A percentile compares a stretch with the other conserved stretches of the same genome.
Conservation (phyloP, 64 coral and sea anemone genomes). For the Montipora efflorescens region DNA sequence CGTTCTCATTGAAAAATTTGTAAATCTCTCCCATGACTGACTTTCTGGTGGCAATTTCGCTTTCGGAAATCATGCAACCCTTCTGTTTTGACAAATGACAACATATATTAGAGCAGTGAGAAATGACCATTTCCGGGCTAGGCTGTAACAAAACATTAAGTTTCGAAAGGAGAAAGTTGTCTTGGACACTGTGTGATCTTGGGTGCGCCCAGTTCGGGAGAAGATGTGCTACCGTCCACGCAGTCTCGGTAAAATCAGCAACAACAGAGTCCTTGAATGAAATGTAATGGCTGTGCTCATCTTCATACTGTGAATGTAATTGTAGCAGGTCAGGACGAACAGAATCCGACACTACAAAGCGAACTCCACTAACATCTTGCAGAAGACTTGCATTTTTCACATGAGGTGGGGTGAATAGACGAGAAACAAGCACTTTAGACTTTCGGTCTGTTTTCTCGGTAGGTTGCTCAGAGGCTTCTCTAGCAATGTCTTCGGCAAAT, state of each 20-base stretch:
- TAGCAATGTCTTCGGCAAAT: slow-evolving; percentile 52
- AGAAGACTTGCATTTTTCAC: neutral
- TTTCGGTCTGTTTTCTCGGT: slow-evolving; percentile 15
- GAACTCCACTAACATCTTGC: slow-evolving; percentile 7
- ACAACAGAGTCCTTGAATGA: slow-evolving; percentile 49
- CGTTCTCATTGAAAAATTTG: neutral
- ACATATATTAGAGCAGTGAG: slow-evolving; percentile 33
- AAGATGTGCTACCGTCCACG: slow-evolving; percentile 53
- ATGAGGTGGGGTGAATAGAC: slow-evolving; percentile 23
- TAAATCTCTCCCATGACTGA: slow-evolving; percentile 30
- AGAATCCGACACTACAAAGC: slow-evolving; percentile 13
- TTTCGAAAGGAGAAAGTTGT: neutral
- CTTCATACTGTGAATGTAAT: slow-evolving; percentile 35
- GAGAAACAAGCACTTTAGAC: slow-evolving; percentile 17
- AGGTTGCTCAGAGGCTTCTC: neutral
- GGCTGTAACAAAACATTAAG: neutral
- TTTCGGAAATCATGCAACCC: neutral
- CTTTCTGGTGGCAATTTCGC: neutral
- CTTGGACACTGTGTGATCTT: neutral
- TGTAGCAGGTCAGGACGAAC: neutral
- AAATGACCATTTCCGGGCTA: neutral
- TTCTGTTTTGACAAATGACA: slow-evolving; percentile 2
- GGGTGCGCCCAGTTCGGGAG: slow-evolving; percentile 32
- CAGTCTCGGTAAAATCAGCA: slow-evolving; percentile 8
- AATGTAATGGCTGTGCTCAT: slow-evolving; percentile 20